phyloP scores from a whole-genome alignment of 1,140 invertebrate species.

The Cherax quadricarinatus region DNA sequence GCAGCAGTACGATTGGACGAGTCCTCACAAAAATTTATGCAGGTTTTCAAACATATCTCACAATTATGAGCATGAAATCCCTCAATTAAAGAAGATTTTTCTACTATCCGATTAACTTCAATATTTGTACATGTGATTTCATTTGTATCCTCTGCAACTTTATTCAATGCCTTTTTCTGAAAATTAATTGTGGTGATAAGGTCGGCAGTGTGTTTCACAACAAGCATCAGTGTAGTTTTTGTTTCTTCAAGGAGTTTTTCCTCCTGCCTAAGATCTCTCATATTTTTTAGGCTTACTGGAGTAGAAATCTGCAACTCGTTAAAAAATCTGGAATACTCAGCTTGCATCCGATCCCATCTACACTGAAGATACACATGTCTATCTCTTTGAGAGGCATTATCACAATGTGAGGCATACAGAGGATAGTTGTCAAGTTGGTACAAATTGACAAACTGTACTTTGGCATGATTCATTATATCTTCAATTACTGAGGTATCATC shows the following conservation, averaged over 20 bases:
- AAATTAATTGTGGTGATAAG: constrained; percentile 22
- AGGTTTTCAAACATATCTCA: constrained; percentile 27
- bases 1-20: constrained; percentile 3
- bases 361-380: background rate
- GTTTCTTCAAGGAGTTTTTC: constrained; percentile 41
- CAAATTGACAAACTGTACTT: constrained; percentile 29
- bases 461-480: constrained; percentile 27
- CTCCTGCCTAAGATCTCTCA: background rate
- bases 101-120: background rate
- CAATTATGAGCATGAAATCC: constrained; percentile 61
- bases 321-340: constrained; percentile 40
- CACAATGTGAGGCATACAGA: constrained; percentile 9
- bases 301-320: constrained; percentile 9
- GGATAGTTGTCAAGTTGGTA: constrained; percentile 52
- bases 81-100: background rate
- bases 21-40: constrained; percentile 17
- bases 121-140: constrained; percentile 11
- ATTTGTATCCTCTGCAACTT: constrained; percentile 39
- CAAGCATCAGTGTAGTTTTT: background rate
- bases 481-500: constrained; percentile 28
- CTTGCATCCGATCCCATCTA: constrained; percentile 45
- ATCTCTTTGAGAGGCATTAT: too few relatives aligned
- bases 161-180: constrained; percentile 19
- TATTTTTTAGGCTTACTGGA: constrained; percentile 17
- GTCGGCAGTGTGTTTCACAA: constrained; percentile 17